These are phyloP conservation scores for Ptychochromis oligacanthus DNA, from an alignment of 2,113 vertebrate species.

Conservation along the genomic window DNA sequence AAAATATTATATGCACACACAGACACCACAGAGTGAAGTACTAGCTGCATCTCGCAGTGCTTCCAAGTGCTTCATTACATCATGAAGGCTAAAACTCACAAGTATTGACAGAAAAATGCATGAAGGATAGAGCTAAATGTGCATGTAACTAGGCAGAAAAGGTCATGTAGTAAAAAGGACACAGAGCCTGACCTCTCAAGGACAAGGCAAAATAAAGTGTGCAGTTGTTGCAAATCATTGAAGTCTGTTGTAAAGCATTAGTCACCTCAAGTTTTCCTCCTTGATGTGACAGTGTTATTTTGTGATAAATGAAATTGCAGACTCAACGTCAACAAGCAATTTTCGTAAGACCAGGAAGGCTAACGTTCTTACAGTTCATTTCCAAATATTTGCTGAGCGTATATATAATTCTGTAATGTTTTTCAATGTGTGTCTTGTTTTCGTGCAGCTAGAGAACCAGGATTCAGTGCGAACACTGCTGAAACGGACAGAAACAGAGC, in stretches of 20 bases:
- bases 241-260: not conserved
- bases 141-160: constrained; percentile 10
- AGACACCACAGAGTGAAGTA: not conserved
- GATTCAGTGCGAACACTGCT: constrained; percentile 89
- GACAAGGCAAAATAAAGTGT: not conserved
- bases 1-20: constrained; percentile 12
- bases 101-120: not conserved
- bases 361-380: constrained; percentile 1
- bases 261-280: not conserved
- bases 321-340: not conserved
- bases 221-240: not conserved
- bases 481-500: constrained; percentile 92
- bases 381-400: not conserved
- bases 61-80: not conserved
- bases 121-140: constrained; percentile 18
- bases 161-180: not conserved
- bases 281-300: not conserved
- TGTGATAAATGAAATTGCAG: not conserved
- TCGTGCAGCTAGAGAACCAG: constrained; percentile 91
- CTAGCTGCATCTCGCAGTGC: not conserved
- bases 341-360: not conserved
- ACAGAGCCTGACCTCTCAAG: not conserved
- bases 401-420: constrained; percentile 2
- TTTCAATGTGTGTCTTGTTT: constrained; percentile 4
- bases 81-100: constrained; percentile 2